Base-by-base conservation (phyloP, 2,888 invertebrate species). In the Plebejus argus region DNA sequence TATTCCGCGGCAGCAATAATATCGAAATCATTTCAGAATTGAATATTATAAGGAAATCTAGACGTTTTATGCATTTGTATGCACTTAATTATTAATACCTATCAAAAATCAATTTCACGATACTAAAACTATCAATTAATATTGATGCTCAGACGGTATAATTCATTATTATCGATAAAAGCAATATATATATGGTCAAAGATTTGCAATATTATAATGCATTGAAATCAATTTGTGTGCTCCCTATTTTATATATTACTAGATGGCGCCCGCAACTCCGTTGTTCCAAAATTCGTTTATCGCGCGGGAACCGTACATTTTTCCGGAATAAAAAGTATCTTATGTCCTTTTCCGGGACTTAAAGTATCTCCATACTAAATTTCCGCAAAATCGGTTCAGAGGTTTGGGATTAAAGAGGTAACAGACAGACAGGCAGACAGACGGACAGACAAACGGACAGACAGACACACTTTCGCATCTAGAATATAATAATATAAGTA, bases 61-160 rank as follows among this genome's bases (percentile, higher is more conserved):
- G 12, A 66, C 28, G 15, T 66, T 15, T 66, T 66, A 66, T 66
- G 66, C 28, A 28, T 66, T 66, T 66, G 15, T 66, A 28, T 66
- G 66, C 66, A 66, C 28, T 28, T 6, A 66, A 66, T 66, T 28
- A 66, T 66, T 28, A 66, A 28, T 28, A 15, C 15, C 66, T 15
- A 66, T 66, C 28, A 33, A 28, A 18, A 66, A 66, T 28, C 28
- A 66, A 66, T 66, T 66, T 66, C 66, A 66, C 18, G 66, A 66
- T 66, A 66, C 66, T 66, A 66, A 66, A 66, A 66, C 28, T 66
- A 28, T 66, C 23, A 6, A 66, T 28, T 28, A 66, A 66, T 66
- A 23, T 8, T 28, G 15, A 66, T 66, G 6, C 12, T 28, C 66
- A 28, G 28, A 18, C 66, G 12, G 4, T 5, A 10, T 61, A 58